Evolutionary conservation across 2,888 invertebrate genomes (phyloP).

Genomic region (Hirtodrosophila cameraria): DNA sequence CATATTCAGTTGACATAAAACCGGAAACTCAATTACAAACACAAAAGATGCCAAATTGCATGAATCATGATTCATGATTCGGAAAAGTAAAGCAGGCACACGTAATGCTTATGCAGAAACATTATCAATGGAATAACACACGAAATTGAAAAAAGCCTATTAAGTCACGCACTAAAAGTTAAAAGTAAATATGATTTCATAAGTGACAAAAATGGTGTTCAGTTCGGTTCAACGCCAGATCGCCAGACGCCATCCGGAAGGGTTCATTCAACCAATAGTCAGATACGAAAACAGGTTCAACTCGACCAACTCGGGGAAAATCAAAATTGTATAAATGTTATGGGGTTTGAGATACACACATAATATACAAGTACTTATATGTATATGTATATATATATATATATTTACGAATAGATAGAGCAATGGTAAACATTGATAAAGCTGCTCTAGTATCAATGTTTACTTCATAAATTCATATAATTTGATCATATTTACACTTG

Average conservation of each 20-base stretch:
- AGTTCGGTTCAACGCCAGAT: too few relatives aligned
- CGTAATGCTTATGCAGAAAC: slow-evolving; percentile 14
- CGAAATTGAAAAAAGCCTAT: slow-evolving; percentile 41
- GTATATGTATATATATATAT: background rate
- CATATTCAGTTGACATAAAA: too few relatives aligned
- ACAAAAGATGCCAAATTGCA: too few relatives aligned
- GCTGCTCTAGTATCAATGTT: slow-evolving; percentile 12
- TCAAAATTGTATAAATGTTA: slow-evolving; percentile 31
- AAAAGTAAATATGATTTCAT: slow-evolving; percentile 54
- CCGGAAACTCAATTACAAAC: too few relatives aligned
- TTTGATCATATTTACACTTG: slow-evolving; percentile 28
- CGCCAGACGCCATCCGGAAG: slow-evolving; percentile 19
- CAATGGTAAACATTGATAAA: slow-evolving; percentile 21
- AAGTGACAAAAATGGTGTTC: slow-evolving; percentile 61
- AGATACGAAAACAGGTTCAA: slow-evolving; percentile 63
- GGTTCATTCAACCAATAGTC: slow-evolving; percentile 73
- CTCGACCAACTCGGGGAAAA: slow-evolving; percentile 41
- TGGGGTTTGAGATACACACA: slow-evolving; percentile 1
- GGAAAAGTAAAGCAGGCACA: slow-evolving; percentile 4
- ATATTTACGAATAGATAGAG: background rate
- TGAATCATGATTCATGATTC: slow-evolving; percentile 31
- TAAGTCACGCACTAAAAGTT: slow-evolving; percentile 48
- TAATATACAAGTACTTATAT: background rate
- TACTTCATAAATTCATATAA: slow-evolving; percentile 30
- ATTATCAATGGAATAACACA: slow-evolving; percentile 3